A percentile compares a stretch with the other conserved stretches of the same genome.
These are phyloP conservation scores for Orthosia gracilis DNA, from an alignment of 2,888 invertebrate species.

Conservation along the genomic window DNA sequence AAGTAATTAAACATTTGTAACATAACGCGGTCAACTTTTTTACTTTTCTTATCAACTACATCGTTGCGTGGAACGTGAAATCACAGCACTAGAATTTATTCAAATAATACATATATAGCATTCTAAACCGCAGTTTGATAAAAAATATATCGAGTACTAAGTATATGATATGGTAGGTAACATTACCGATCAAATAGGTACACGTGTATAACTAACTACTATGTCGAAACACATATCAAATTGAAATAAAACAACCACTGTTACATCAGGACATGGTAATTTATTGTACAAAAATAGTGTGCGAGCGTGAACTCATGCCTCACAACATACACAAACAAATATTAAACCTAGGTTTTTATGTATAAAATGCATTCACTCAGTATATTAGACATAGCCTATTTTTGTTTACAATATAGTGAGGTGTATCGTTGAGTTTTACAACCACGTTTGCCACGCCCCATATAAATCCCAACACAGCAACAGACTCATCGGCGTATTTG, in stretches of 20 bases:
- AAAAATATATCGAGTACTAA: conserved; percentile 30
- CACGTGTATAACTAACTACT: conserved; percentile 57
- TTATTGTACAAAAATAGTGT: conserved; percentile 92
- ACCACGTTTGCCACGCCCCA: conserved; percentile 79
- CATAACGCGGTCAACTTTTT: conserved; percentile 33
- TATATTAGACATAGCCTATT: conserved; percentile 89
- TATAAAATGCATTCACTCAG: conserved; percentile 91
- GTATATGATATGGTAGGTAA: conserved; percentile 40
- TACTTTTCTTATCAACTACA: conserved; percentile 20
- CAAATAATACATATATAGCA: conserved; percentile 16
- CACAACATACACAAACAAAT: conserved; percentile 90
- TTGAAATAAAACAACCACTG: conserved; percentile 85
- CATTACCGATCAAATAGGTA: conserved; percentile 31
- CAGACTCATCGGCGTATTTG: conserved; percentile 74
- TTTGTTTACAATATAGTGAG: conserved; percentile 84
- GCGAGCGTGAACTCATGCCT: conserved; percentile 90
- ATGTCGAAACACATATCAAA: conserved; percentile 60
- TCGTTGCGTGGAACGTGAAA: conserved; percentile 26
- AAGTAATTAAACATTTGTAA: conserved; percentile 49
- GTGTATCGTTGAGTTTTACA: conserved; percentile 90
- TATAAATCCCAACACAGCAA: conserved; percentile 80
- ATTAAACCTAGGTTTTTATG: conserved; percentile 86
- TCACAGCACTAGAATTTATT: not conserved
- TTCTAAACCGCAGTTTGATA: conserved; percentile 21
- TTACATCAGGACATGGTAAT: conserved; percentile 89